Conservation (phyloP, 2,888 invertebrate species). For the Panopea generosa region DNA sequence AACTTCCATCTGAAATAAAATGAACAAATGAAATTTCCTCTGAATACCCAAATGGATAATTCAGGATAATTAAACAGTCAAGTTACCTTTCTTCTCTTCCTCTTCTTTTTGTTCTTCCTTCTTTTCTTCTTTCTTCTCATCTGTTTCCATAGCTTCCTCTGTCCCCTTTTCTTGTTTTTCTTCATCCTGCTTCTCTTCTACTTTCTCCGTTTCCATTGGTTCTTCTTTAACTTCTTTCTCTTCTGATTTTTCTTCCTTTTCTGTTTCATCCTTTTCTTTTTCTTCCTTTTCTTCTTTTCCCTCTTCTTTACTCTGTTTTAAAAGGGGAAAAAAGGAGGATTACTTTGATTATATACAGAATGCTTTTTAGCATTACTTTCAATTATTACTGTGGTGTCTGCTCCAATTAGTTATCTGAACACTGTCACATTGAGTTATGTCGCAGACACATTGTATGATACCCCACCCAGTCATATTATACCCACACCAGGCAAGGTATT, state of each 20-base stretch:
- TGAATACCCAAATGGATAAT: too few species aligned
- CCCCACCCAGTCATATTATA: too few species aligned
- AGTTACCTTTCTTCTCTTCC: slow-evolving; percentile 60
- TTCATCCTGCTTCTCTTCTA: slow-evolving; percentile 30
- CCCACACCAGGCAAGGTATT: too few species aligned
- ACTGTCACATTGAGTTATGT: too few species aligned
- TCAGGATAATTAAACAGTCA: neutral
- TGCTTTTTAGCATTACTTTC: too few species aligned
- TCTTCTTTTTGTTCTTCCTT: slow-evolving; percentile 70
- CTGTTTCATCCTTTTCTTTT: slow-evolving; percentile 20
- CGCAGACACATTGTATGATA: too few species aligned
- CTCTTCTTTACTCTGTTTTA: slow-evolving; percentile 1
- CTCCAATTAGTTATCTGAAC: too few species aligned
- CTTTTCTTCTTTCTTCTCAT: slow-evolving; percentile 28
- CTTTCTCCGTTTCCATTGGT: slow-evolving; percentile 35
- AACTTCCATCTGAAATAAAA: too few species aligned
- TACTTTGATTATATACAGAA: too few species aligned
- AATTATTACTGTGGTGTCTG: too few species aligned
- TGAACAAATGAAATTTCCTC: too few species aligned
- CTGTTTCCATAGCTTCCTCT: slow-evolving; percentile 11
- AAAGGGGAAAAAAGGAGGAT: neutral
- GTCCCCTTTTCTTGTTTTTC: slow-evolving; percentile 38
- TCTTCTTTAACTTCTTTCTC: slow-evolving; percentile 49
- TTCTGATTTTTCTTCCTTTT: slow-evolving; percentile 19
- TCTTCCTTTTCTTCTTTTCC: slow-evolving; percentile 2